Percentiles rank a stretch among this genome's conserved stretches.
Evolutionary conservation across 2,797 vertebrate genomes (phyloP).

Genomic region (Darevskia nairensis): DNA sequence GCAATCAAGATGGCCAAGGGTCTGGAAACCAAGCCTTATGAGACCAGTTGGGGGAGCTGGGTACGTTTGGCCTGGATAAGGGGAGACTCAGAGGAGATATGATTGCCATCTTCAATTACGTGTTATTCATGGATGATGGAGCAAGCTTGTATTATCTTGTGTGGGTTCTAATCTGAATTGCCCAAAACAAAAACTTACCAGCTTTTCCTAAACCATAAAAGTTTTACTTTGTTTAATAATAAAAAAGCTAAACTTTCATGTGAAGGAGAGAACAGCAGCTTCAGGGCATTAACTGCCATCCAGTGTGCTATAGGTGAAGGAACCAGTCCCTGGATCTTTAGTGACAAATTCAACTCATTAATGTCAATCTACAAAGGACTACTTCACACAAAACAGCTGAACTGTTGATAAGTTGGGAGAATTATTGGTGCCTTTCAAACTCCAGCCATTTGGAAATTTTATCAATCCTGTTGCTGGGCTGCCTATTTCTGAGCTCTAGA

Average conservation of each 20-base stretch:
- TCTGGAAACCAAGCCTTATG: too few species aligned
- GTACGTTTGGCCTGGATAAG: too few species aligned
- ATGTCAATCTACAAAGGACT: constrained; percentile 25
- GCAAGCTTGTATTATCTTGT: neutral
- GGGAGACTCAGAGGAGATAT: too few species aligned
- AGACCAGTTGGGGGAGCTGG: too few species aligned
- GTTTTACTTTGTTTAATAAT: neutral
- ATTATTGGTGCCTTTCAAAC: constrained; percentile 32
- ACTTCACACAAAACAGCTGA: constrained; percentile 40
- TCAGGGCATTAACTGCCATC: neutral
- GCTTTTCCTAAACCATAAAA: neutral
- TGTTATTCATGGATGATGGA: too few species aligned
- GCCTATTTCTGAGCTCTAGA: constrained; percentile 36
- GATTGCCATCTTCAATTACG: too few species aligned
- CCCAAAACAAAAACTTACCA: neutral
- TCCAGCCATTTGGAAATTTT: constrained; percentile 26
- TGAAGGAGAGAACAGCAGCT: neutral
- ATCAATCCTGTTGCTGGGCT: constrained; percentile 28
- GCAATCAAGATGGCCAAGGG: too few species aligned
- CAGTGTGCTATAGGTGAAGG: neutral
- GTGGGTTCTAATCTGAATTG: neutral
- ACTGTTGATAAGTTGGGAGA: constrained; percentile 34
- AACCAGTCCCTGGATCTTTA: constrained; percentile 14
- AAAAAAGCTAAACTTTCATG: neutral
- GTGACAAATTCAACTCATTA: constrained; percentile 16